A percentile compares a stretch with the other conserved stretches of the same genome.
Evolutionary conservation across 2,888 invertebrate species (phyloP).

Genomic region (Mechanitis messenoides): DNA sequence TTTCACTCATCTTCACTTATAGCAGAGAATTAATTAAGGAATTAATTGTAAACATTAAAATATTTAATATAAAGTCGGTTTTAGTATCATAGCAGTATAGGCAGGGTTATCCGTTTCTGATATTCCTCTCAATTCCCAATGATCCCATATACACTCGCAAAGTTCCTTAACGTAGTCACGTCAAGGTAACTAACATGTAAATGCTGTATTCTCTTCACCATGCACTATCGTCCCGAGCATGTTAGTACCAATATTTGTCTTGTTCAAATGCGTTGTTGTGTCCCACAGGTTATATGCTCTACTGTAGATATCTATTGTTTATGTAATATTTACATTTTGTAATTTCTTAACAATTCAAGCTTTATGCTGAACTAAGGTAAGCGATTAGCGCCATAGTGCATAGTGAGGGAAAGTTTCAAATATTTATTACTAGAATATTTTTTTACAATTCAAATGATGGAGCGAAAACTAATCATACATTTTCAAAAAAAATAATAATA

Average conservation of each 20-base stretch:
- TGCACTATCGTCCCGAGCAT: neutral
- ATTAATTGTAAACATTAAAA: too few species aligned
- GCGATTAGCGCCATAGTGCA: neutral
- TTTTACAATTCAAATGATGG: slow-evolving; percentile 5
- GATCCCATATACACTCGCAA: neutral
- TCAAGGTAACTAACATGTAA: slow-evolving; percentile 1
- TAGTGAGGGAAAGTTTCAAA: too few species aligned
- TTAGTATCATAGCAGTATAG: too few species aligned
- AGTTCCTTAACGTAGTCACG: neutral
- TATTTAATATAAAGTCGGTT: too few species aligned
- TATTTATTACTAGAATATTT: neutral
- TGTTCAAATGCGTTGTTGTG: slow-evolving; percentile 2
- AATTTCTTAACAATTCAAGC: neutral
- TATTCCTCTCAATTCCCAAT: too few species aligned
- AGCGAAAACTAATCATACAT: neutral
- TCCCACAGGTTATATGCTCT: neutral
- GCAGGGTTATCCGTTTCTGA: too few species aligned
- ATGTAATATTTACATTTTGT: too few species aligned
- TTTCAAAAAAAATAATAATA: slow-evolving; percentile 12
- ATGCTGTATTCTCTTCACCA: neutral
- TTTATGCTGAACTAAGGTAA: neutral
- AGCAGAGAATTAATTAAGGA: too few species aligned
- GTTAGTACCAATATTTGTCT: slow-evolving; percentile 1
- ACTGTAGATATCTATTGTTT: too few species aligned
- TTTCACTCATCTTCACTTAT: too few species aligned